phyloP scores from a whole-genome alignment of 2,113 vertebrate species.

The Peromyscus maniculatus region DNA sequence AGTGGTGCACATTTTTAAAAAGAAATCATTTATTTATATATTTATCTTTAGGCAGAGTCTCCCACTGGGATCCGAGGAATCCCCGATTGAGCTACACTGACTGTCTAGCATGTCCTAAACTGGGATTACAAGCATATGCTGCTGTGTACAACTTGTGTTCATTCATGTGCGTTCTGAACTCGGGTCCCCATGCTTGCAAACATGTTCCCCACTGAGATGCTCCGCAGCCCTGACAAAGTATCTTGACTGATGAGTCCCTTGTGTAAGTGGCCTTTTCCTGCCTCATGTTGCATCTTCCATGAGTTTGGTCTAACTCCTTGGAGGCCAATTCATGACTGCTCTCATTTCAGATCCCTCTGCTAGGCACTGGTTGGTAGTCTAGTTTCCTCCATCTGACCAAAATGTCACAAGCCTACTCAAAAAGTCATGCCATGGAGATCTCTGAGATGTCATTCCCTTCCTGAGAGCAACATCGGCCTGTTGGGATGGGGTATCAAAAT shows the following conservation, averaged over 20 bases:
- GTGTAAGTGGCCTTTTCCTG: not conserved
- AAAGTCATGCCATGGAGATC: not conserved
- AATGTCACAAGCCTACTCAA: not conserved
- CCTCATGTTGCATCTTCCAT: not conserved
- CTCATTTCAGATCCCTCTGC: not conserved
- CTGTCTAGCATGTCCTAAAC: not conserved
- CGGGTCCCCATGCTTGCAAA: not conserved
- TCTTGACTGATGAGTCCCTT: not conserved
- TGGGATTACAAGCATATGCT: not conserved
- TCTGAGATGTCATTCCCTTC: slow-evolving; percentile 36
- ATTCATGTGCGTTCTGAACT: not conserved
- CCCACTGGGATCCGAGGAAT: not conserved
- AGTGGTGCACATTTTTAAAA: not conserved
- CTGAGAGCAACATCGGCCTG: not conserved
- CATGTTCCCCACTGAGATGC: not conserved
- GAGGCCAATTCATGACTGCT: not conserved
- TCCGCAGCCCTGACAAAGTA: not conserved
- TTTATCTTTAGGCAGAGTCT: not conserved
- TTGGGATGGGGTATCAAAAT: slow-evolving; percentile 18
- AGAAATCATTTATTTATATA: not conserved
- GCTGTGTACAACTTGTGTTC: not conserved
- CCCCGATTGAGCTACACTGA: not conserved
- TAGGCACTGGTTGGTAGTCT: not conserved
- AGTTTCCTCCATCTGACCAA: not conserved
- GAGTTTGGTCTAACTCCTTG: not conserved